Evolutionary conservation across 2,113 vertebrate species (phyloP).

Genomic region (Gnathonemus longibarbis): DNA sequence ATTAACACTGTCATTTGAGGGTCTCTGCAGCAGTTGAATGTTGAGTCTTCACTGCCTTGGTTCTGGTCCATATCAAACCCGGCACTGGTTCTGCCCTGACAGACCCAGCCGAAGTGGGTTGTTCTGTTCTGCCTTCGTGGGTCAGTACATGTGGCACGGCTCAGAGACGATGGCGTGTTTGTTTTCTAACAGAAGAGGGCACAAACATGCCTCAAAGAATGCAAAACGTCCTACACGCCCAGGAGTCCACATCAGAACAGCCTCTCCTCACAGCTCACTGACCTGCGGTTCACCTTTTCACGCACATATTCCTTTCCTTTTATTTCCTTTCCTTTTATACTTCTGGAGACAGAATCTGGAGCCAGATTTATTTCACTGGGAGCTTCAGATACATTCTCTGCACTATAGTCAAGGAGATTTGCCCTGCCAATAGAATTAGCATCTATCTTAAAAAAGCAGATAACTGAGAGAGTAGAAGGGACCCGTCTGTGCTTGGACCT

Average conservation of each 20-base stretch:
- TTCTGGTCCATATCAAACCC: neutral
- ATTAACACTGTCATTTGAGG: neutral
- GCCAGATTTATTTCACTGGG: neutral
- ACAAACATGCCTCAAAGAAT: neutral
- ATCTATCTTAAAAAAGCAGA: slow-evolving; percentile 28
- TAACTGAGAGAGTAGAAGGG: slow-evolving; percentile 42
- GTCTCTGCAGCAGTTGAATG: neutral
- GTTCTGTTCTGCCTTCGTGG: neutral
- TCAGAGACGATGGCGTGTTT: neutral
- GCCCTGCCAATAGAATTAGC: neutral
- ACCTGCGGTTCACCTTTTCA: neutral
- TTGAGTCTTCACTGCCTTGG: neutral
- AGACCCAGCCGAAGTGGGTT: neutral
- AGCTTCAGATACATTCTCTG: neutral
- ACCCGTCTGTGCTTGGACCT: neutral
- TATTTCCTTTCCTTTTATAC: neutral
- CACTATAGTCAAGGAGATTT: neutral
- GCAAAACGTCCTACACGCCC: neutral
- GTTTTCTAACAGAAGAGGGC: neutral
- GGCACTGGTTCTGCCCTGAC: neutral
- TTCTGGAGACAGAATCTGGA: neutral
- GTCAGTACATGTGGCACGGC: neutral
- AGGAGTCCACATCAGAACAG: neutral
- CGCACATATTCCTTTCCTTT: neutral
- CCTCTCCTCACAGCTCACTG: neutral